Conservation (phyloP, 2,888 invertebrate genomes). For the Athripsodes cinereus region DNA sequence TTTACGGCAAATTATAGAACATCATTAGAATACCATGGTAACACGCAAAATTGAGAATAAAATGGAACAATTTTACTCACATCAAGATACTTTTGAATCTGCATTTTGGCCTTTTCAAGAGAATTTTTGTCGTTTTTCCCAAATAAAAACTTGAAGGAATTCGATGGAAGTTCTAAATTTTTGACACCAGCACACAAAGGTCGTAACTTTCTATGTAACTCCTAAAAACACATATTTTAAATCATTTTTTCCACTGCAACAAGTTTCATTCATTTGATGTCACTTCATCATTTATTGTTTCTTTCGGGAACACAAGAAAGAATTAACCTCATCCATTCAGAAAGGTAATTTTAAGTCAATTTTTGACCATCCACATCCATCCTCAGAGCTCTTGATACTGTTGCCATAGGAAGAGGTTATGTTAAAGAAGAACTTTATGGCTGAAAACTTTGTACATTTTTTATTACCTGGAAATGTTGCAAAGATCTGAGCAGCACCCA, state of each 20-base stretch:
- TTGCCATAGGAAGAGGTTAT: no score
- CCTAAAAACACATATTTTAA: constrained; percentile 40
- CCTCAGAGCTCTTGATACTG: no score
- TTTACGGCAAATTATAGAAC: not conserved
- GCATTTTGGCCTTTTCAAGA: constrained; percentile 73
- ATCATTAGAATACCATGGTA: not conserved
- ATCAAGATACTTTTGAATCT: constrained; percentile 81
- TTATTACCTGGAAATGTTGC: constrained; percentile 53
- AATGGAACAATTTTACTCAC: constrained; percentile 45
- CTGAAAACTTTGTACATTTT: no score
- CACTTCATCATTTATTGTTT: not conserved
- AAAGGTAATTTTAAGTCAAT: no score
- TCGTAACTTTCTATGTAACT: constrained; percentile 75
- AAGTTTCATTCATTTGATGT: no score
- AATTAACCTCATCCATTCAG: no score
- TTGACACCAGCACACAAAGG: constrained; percentile 77
- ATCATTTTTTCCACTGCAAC: not conserved
- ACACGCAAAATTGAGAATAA: not conserved
- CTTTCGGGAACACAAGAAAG: no score
- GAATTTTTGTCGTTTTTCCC: constrained; percentile 75
- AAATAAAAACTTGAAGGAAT: constrained; percentile 74
- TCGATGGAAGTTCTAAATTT: constrained; percentile 76
- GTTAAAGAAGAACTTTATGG: no score
- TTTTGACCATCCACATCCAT: no score
- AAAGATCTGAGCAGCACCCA: constrained; percentile 51